These are phyloP conservation scores for Rhombomys opimus DNA, from an alignment of 2,113 vertebrate species.

Conservation along the genomic window DNA sequence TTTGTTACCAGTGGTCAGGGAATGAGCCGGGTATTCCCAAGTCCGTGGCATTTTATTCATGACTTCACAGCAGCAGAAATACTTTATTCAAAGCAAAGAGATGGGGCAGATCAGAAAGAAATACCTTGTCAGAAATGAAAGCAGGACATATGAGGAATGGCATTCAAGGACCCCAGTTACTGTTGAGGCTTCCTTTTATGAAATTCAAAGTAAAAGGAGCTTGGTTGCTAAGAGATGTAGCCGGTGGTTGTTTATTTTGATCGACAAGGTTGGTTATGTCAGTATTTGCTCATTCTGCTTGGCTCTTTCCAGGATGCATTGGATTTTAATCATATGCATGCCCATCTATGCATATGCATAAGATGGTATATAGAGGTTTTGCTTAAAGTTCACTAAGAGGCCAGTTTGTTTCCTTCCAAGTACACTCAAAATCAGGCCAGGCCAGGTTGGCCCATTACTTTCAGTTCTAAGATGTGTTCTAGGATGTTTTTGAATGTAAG, in stretches of 20 bases:
- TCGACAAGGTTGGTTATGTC: too few species aligned
- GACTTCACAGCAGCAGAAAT: background rate
- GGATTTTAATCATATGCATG: background rate
- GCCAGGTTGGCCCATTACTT: background rate
- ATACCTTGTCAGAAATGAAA: background rate
- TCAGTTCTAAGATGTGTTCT: background rate
- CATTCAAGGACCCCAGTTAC: background rate
- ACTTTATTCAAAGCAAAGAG: background rate
- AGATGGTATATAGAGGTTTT: background rate
- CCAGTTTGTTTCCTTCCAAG: background rate
- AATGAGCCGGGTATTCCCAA: background rate
- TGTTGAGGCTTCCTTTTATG: background rate
- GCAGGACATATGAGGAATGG: too few species aligned
- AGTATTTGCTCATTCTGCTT: background rate
- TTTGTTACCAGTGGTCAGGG: background rate
- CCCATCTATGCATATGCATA: background rate
- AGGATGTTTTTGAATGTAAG: background rate
- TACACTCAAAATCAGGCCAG: background rate
- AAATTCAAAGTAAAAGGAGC: background rate
- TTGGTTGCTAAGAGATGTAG: background rate
- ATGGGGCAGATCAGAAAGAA: background rate
- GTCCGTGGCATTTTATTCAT: background rate
- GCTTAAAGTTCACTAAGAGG: background rate
- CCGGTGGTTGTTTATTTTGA: background rate
- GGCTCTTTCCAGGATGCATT: background rate